Conservation (phyloP, 2,888 invertebrate genomes). For the Baronia brevicornis region DNA sequence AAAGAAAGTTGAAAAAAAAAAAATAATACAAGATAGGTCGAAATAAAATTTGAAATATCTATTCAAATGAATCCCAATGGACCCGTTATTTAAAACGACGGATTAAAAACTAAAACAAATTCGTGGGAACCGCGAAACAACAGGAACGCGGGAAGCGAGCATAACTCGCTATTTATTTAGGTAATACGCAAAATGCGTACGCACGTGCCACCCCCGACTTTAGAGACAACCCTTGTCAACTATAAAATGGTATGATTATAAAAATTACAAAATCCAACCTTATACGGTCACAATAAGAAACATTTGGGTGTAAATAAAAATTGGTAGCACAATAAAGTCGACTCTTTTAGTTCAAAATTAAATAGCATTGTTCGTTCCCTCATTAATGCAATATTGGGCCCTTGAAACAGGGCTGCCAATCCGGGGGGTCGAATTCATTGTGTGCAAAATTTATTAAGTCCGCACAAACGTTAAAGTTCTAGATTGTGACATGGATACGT, state of each 20-base stretch:
- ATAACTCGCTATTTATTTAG: constrained; percentile 64
- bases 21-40: too few relatives aligned
- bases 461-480: constrained; percentile 12
- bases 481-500: constrained; percentile 11
- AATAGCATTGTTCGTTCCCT: constrained; percentile 68
- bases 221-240: constrained; percentile 32
- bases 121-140: constrained; percentile 56
- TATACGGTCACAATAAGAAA: constrained; percentile 21
- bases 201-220: constrained; percentile 57
- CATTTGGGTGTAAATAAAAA: constrained; percentile 10
- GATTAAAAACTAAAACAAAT: constrained; percentile 28
- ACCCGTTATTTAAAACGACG: constrained; percentile 6
- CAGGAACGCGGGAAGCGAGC: constrained; percentile 36
- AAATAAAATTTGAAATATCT: too few relatives aligned
- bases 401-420: constrained; percentile 34
- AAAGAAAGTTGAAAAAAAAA: too few relatives aligned
- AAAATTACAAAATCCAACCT: constrained; percentile 26
- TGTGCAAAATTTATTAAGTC: constrained; percentile 61
- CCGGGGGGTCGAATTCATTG: constrained; percentile 55
- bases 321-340: constrained; percentile 33
- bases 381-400: constrained; percentile 70
- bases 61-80: constrained; percentile 1
- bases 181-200: constrained; percentile 66
- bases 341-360: constrained; percentile 64
- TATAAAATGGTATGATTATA: constrained; percentile 19